Evolutionary conservation across 2,888 invertebrate genomes (phyloP), one percentile per base, ranked within the genome.

Genomic region (Scrobipalpa costella): DNA sequence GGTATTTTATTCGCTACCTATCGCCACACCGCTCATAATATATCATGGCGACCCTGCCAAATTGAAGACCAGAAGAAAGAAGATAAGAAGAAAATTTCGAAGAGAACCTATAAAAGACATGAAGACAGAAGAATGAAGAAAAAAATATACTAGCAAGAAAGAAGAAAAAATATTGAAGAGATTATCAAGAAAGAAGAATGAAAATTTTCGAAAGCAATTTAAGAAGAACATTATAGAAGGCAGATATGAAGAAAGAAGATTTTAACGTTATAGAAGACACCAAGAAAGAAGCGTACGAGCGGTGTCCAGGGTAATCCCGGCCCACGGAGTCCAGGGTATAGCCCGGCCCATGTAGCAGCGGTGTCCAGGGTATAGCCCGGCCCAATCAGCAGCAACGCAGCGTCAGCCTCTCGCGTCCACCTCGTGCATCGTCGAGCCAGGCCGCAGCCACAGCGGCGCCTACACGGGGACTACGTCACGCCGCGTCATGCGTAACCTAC

Each of bases 261-360:
- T 5, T 11, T 7, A 27, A 52, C 2, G 7, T 17, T 27, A 27
- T 8, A 52, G 27, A 27, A 52, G 21, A 27, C 27, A 1, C 0
- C 19, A 52, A 27, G 21, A 52, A 8, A 27, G 52, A 52, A 27
- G 52, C 52, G 27, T 13, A 52, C 52, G 47, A 47, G 27, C 52
- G 52, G 52, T 27, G 52, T 27, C 52, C 52, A 27, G 19, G 21
- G 52, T 27, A 11, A 8, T 19, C 52, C 49, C 49, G 49, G 52
- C 27, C 52, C 52, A 52, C 15, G 13, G n/a, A n/a, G n/a, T n/a
- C n/a, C n/a, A n/a, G n/a, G n/a, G n/a, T n/a, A n/a, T n/a, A n/a
- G n/a, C n/a, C n/a, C n/a, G n/a, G n/a, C n/a, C n/a, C n/a, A n/a
- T n/a, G n/a, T n/a, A 6, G 1, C 47, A 17, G 47, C 17, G 8